Evolutionary conservation across 2,797 vertebrate genomes (phyloP).

Genomic region (Hirundo rustica): DNA sequence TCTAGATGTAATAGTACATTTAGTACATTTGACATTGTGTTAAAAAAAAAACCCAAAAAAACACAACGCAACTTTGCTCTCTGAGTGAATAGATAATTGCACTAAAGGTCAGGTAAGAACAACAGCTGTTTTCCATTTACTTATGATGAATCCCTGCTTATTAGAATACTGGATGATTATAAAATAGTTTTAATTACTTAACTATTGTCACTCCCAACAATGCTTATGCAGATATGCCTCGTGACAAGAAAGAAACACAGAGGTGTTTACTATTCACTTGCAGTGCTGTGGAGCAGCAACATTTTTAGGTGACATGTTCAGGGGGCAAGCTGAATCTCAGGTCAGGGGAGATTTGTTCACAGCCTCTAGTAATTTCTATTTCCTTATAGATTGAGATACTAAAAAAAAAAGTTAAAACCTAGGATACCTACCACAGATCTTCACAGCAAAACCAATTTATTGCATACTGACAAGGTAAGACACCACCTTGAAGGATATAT

Average conservation of each 20-base stretch:
- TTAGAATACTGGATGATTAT: neutral
- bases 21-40: neutral
- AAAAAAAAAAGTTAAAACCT: conserved; percentile 8
- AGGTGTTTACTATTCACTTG: neutral
- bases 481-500: neutral
- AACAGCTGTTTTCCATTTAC: neutral
- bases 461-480: neutral
- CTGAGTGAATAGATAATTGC: neutral
- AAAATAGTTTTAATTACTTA: neutral
- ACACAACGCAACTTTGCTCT: neutral
- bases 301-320: neutral
- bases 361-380: neutral
- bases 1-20: neutral
- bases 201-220: neutral
- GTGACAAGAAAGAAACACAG: neutral
- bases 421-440: neutral
- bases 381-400: neutral
- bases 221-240: neutral
- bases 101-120: neutral
- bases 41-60: rapidly evolving
- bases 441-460: conserved; percentile 7
- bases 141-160: neutral
- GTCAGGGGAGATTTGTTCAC: neutral
- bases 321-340: neutral
- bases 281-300: neutral